phyloP scores from a whole-genome alignment of 92 coral and sea anemone genomes.

The Micromussa lordhowensis region DNA sequence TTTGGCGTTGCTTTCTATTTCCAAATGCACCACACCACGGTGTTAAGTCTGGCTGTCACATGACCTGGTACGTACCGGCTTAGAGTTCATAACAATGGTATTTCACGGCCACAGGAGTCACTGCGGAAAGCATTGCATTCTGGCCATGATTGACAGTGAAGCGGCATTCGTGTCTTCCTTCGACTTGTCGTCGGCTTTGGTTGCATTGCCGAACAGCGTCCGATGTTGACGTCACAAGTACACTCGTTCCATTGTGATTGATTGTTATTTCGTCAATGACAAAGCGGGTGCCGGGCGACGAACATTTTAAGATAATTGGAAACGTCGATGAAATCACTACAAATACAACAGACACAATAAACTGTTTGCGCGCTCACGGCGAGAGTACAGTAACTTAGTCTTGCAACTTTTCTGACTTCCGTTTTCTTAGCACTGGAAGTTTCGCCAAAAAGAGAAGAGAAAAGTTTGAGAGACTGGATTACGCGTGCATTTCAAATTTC shows the following conservation, averaged over 20 bases:
- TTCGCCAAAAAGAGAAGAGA: not conserved
- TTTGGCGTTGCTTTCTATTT: not conserved
- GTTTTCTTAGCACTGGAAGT: not conserved
- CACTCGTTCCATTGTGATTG: conserved; percentile 15
- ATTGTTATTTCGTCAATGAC: conserved; percentile 20
- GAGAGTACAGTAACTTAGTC: not conserved
- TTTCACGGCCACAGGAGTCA: conserved; percentile 20
- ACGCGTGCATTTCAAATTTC: not conserved
- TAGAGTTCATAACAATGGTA: conserved; percentile 21
- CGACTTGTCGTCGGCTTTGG: not conserved
- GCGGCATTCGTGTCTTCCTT: conserved; percentile 31
- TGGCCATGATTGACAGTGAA: conserved; percentile 2
- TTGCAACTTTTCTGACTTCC: not conserved
- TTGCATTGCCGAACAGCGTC: conserved; percentile 35
- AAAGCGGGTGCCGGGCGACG: conserved; percentile 29
- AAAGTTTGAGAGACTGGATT: not conserved
- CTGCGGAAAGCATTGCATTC: conserved; percentile 9
- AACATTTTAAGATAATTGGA: conserved; percentile 41
- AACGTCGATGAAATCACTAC: conserved; percentile 46
- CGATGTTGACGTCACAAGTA: conserved; percentile 11
- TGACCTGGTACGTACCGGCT: not conserved
- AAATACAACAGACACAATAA: not conserved
- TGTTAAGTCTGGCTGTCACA: not conserved
- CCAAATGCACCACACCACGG: not conserved
- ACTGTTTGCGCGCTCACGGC: not conserved